Base-by-base conservation (phyloP, 2,797 vertebrate species). In the Setipinna tenuifilis region DNA sequence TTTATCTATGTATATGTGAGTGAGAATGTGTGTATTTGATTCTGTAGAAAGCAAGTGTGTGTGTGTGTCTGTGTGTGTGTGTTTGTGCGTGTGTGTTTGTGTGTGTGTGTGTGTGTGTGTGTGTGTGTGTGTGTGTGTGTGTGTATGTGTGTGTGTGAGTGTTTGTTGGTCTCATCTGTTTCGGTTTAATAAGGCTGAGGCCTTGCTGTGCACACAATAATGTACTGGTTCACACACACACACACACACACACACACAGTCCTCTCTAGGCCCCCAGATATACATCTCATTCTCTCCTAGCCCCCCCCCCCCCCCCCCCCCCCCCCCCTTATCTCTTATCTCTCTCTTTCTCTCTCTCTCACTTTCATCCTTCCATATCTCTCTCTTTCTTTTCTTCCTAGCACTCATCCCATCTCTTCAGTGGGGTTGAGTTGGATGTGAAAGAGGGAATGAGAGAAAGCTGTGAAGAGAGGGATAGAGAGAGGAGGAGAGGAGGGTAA, bases 201-300 rank as follows among this genome's bases (percentile, higher is more conserved):
- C 35, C 35, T 28, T 41, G 78, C 58, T 25, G 35, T 28, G 35
- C 83, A n/a, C 82, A 23, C n/a, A 50, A 17, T 16, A 23, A 68
- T 68, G 68, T 82, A 78, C 82, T 48, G 81, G 85, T 31, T 75
- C 81, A 81, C 57, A 44, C 85, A 68, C 41, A 83, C 80, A 80
- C 54, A 81, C 84, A 80, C 85, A 28, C 86, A 86, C 83, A 85
- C 35, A 58, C 41, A 28, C n/a, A 85, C 86, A 81, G 35, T 41
- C 35, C 35, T 41, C 35, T 41, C 35, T 41, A 41, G 35, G 35
- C 35, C 5, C 35, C 35, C 35, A 41, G 35, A 41, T 41, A 41
- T 41, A 41, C 35, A 41, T 41, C 35, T 41, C 35, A 2, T 2
- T 41, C 5, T 41, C 35, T 41, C 35, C 35, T 41, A 41, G 2